Evolutionary conservation across 2,888 invertebrate species (phyloP).

Genomic region (Cosmopolites sordidus): DNA sequence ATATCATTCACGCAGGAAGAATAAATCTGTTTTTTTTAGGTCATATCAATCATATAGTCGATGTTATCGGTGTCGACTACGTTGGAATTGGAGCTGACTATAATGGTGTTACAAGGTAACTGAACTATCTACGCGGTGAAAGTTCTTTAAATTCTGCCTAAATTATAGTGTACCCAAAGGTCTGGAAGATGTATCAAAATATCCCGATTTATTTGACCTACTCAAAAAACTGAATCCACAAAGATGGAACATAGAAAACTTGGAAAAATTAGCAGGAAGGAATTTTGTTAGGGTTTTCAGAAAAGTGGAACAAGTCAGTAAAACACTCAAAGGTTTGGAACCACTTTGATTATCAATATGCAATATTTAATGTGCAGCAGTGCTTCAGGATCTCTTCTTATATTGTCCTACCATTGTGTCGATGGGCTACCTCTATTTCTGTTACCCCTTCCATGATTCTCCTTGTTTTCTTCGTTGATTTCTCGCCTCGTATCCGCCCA

Average conservation of each 20-base stretch:
- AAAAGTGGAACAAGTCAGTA: conserved; percentile 40
- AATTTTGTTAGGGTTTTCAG: conserved; percentile 51
- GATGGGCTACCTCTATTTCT: too few species aligned
- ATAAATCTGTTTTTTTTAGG: conserved; percentile 40
- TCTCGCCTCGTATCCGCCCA: too few species aligned
- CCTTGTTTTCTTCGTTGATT: too few species aligned
- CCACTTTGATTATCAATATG: too few species aligned
- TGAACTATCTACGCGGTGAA: too few species aligned
- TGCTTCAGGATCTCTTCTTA: too few species aligned
- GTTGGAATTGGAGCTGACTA: conserved; percentile 54
- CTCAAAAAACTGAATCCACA: conserved; percentile 31
- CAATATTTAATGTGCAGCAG: too few species aligned
- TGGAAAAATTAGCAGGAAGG: conserved; percentile 50
- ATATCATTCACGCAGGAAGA: background rate
- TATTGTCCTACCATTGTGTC: too few species aligned
- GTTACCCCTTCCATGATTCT: too few species aligned
- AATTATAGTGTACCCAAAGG: conserved; percentile 58
- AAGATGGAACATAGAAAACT: conserved; percentile 47
- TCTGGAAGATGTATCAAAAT: conserved; percentile 66
- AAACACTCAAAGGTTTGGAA: background rate
- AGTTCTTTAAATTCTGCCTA: background rate
- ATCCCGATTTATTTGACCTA: conserved; percentile 60
- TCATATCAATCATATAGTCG: conserved; percentile 53
- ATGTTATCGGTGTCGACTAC: conserved; percentile 50
- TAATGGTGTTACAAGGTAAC: conserved; percentile 46